phyloP scores from a whole-genome alignment of 2,888 invertebrate species.

The Agapostemon virescens region DNA sequence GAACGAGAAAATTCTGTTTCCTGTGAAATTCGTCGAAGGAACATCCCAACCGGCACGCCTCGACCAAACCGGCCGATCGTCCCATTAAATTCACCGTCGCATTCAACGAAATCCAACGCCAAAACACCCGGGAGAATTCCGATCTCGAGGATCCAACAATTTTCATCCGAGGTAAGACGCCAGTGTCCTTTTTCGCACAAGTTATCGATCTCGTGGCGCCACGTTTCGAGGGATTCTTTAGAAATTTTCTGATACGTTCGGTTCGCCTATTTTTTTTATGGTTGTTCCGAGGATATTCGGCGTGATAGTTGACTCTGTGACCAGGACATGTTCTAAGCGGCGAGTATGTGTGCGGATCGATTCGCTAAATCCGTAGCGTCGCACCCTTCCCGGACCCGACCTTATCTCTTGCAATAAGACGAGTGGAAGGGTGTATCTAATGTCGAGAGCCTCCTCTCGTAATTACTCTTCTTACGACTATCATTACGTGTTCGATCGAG shows the following conservation, averaged over 20 bases:
- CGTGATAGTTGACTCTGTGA: background rate
- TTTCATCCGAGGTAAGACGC: conserved; percentile 44
- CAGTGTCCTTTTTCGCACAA: conserved; percentile 51
- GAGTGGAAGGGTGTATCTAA: background rate
- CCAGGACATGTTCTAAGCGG: background rate
- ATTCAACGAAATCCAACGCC: background rate
- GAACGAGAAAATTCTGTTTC: background rate
- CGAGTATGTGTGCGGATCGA: conserved; percentile 20
- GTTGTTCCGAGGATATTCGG: background rate
- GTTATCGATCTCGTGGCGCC: conserved; percentile 56
- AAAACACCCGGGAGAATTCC: background rate
- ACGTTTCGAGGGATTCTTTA: conserved; percentile 42
- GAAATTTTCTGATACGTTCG: conserved; percentile 21
- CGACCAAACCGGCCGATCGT: background rate
- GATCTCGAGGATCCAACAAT: conserved; percentile 29
- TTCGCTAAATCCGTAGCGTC: conserved; percentile 25
- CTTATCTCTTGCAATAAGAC: conserved; percentile 13
- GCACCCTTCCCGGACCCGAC: conserved; percentile 24
- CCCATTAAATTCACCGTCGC: background rate
- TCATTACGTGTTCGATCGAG: background rate
- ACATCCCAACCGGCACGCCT: conserved; percentile 39
- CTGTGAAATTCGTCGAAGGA: background rate
- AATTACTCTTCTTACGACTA: conserved; percentile 7
- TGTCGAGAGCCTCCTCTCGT: background rate
- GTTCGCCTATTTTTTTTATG: background rate